Evolutionary conservation across 2,888 invertebrate species (phyloP).

Genomic region (Netelia virgata): DNA sequence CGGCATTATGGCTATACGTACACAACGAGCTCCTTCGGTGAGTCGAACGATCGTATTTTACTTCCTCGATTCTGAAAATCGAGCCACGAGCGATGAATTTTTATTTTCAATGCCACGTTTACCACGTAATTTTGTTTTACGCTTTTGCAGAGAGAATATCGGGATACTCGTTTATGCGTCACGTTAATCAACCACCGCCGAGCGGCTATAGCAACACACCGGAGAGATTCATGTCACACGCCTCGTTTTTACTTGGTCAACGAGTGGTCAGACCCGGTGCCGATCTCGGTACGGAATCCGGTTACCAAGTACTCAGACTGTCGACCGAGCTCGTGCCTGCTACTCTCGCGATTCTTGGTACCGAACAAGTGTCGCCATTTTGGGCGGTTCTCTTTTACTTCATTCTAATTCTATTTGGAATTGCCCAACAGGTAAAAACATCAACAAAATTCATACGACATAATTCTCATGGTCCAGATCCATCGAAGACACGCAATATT

Average conservation of each 20-base stretch:
- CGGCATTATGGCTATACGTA: slow-evolving; percentile 91
- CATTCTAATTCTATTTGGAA: slow-evolving; percentile 93
- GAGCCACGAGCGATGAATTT: slow-evolving; percentile 26
- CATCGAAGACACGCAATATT: too few species aligned
- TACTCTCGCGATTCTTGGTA: slow-evolving; percentile 91
- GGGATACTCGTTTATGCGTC: slow-evolving; percentile 90
- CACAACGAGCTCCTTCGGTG: slow-evolving; percentile 94
- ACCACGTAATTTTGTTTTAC: slow-evolving; percentile 19
- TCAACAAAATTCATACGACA: slow-evolving; percentile 1
- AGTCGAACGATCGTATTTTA: slow-evolving; percentile 79
- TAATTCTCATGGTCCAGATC: too few species aligned
- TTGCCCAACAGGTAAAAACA: slow-evolving; percentile 90
- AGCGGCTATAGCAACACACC: slow-evolving; percentile 88
- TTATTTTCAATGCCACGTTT: slow-evolving; percentile 1
- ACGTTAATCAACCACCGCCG: slow-evolving; percentile 87
- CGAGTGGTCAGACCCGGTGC: slow-evolving; percentile 88
- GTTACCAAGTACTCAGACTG: slow-evolving; percentile 93
- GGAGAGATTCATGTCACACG: slow-evolving; percentile 89
- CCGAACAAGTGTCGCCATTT: slow-evolving; percentile 92
- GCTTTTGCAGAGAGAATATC: slow-evolving; percentile 89
- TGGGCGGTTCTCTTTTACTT: slow-evolving; percentile 96
- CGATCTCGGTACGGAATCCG: slow-evolving; percentile 88
- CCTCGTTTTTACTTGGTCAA: slow-evolving; percentile 90
- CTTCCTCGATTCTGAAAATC: slow-evolving; percentile 5
- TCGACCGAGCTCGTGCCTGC: slow-evolving; percentile 97